These are phyloP conservation scores for Eutrigla gurnardus DNA, from an alignment of 2,797 vertebrate genomes.

Conservation along the genomic window DNA sequence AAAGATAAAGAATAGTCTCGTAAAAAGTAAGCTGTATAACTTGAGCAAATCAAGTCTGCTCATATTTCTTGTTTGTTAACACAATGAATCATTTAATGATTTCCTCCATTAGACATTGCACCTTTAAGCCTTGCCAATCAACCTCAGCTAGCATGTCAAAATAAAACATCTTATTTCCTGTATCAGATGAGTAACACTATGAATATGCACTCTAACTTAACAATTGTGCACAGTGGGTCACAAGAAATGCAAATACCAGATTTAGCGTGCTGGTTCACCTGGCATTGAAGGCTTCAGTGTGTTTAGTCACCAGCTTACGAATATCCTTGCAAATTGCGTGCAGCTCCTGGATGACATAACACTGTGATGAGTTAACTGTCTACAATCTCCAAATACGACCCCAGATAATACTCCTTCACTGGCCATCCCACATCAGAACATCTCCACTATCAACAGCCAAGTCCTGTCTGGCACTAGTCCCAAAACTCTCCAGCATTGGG, in stretches of 20 bases:
- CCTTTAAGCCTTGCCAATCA: neutral
- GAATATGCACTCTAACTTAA: neutral
- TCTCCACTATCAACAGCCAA: neutral
- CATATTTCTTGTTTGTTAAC: neutral
- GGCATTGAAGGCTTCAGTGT: conserved; percentile 12
- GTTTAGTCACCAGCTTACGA: conserved; percentile 24
- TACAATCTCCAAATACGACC: neutral
- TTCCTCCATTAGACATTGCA: neutral
- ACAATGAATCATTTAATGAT: neutral
- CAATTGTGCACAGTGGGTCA: neutral
- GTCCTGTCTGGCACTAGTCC: neutral
- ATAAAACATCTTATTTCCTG: neutral
- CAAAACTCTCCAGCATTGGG: neutral
- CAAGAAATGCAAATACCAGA: neutral
- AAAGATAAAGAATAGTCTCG: neutral
- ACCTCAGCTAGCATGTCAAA: neutral
- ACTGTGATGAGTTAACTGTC: neutral
- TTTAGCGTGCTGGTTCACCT: conserved; percentile 23
- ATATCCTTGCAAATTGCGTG: conserved; percentile 7
- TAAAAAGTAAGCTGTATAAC: neutral
- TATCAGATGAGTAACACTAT: neutral
- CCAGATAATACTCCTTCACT: neutral
- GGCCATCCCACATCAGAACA: neutral
- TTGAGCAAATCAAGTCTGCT: neutral
- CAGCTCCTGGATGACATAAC: conserved; percentile 25